Evolutionary conservation across 2,113 vertebrate genomes (phyloP), one percentile per base, ranked within the genome.

Genomic region (Motacilla alba): DNA sequence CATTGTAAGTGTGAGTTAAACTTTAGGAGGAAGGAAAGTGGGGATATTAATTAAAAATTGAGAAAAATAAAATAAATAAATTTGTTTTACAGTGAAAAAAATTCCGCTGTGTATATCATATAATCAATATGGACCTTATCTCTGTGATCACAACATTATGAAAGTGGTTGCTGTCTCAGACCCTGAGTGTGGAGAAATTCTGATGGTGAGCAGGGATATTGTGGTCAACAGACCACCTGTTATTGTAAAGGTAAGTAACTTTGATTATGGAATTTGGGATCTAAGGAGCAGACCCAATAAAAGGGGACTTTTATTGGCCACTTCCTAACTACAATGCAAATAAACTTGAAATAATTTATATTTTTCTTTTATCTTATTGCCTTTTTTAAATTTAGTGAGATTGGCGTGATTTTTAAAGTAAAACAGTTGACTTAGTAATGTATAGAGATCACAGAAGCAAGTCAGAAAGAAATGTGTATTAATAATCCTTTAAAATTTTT

Each of bases 1-100:
- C 8, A 19, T 46, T 89, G 5, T 90, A 69, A 76, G 15, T 21
- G 16, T 11, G 6, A 33, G 16, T 68, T 58, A 60, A 90, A 80
- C 2, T 44, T 67, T 37, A 81, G 30, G 50, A 78, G 23, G 7
- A 49, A 81, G 7, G 2, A 21, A 76, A 47, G 15, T n/a, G 8
- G 2, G 31, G 46, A 74, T 64, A 64, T 22, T 26, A 62, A 10
- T 13, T 3, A 39, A 69, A 78, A 70, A 89, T 27, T 15, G 31
- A 63, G 89, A 72, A 49, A 39, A 60, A 9, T 43, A 39, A 60
- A 60, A 37, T 3, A 76, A 77, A 80, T 68, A 3, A 6, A 67
- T 92, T 96, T 95, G 2, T 87, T 84, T 97, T 96, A 50, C 87
- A 97, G 96, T 93, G 80, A 97, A 97, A 86, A 95, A 88, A 84